A percentile compares a stretch with the other conserved stretches of the same genome.
Evolutionary conservation across 1,140 invertebrate species (phyloP).

Genomic region (Pantala flavescens): DNA sequence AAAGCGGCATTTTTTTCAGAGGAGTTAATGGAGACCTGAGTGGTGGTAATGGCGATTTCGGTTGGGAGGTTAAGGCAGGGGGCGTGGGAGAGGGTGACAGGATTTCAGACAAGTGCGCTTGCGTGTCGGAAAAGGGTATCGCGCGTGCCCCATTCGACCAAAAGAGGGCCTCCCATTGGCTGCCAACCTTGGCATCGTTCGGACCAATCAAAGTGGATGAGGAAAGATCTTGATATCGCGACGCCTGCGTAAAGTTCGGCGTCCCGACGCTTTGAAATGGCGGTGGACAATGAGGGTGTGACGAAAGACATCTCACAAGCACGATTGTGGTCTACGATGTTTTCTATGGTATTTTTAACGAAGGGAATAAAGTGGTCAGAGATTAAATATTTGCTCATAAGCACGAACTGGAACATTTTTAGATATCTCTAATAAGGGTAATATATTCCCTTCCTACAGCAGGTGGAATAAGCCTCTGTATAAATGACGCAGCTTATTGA

Average conservation of each 20-base stretch:
- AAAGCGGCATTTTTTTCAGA: too few species aligned
- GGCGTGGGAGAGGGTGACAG: background rate
- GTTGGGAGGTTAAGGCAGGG: background rate
- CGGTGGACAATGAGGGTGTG: background rate
- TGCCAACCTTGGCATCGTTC: background rate
- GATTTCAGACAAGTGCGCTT: background rate
- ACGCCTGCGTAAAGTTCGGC: too few species aligned
- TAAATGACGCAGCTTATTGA: too few species aligned
- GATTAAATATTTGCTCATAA: too few species aligned
- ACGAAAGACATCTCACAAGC: background rate
- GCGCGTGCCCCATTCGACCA: background rate
- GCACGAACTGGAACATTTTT: too few species aligned
- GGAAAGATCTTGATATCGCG: background rate
- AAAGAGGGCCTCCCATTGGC: background rate
- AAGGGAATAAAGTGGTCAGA: too few species aligned
- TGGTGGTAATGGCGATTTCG: background rate
- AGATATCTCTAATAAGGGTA: too few species aligned
- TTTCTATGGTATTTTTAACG: too few species aligned
- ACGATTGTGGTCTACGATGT: too few species aligned
- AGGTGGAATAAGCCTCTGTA: too few species aligned
- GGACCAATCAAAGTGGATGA: background rate
- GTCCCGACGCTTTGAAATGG: background rate
- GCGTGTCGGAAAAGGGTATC: background rate
- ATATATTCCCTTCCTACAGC: too few species aligned
- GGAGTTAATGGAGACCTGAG: background rate